Base-by-base conservation (phyloP, 1,140 invertebrate species). In the Aleiodes sp. region DNA sequence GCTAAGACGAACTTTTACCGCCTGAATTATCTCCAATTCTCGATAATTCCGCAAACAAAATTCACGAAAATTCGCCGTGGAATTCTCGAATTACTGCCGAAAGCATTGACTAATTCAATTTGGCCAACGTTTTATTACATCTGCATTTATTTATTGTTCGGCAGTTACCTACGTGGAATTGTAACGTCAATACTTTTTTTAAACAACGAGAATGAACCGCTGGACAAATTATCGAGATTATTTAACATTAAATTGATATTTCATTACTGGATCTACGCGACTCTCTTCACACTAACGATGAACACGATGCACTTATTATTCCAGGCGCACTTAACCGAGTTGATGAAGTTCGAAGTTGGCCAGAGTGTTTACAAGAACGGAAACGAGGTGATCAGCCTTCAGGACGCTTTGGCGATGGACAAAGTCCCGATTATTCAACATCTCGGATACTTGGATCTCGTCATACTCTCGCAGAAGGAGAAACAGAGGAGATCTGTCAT, bases 271-370 rank as follows among this genome's bases (percentile, higher is more conserved):
- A 80, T 92, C 10, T 90, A 92, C 67, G 86, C 89, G n/a, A 87
- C 89, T 6, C 83, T 92, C 21, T 92, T 92, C 70, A 83, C 90
- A 29, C 85, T 92, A 39, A 91, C 89, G 56, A 90, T 91, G 80
- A 89, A 90, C 74, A 87, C 88, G 0, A 92, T 93, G 88, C 88
- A 88, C 74, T 83, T 90, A 43, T 86, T 93, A 35, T 93, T 92
- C 65, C 88, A 92, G 71, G 87, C 92, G 71, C 87, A 91, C 68
- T 78, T 94, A 12, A 92, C 92, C 0, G 90, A 93, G 81, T 89
- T 89, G 75, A 83, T 90, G 70, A 84, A 87, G 7, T 92, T 82
- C 81, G 68, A 87, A 76, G 70, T 83, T 83, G 71, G 80, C 56
- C 73, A 75, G 24, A 68, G 41, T 16, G 41, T 61, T 2, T 76